phyloP scores from a whole-genome alignment of 2,113 vertebrate species.

The Menidia beryllina region DNA sequence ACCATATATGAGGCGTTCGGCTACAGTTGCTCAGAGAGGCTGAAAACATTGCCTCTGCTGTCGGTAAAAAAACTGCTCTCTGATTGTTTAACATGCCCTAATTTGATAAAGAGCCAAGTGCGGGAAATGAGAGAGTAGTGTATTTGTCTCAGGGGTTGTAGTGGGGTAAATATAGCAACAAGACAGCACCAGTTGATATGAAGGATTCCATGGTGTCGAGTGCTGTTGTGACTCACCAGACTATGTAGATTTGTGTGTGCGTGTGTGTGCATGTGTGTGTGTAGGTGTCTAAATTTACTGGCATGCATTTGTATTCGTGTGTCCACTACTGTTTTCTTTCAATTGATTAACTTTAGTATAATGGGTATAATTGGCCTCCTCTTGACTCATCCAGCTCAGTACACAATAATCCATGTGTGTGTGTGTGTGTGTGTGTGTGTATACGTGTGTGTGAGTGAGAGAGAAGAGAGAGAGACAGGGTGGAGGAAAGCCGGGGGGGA shows the following conservation, averaged over 20 bases:
- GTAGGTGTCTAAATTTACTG: conserved; percentile 23
- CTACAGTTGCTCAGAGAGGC: conserved; percentile 42
- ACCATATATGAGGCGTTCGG: conserved; percentile 45
- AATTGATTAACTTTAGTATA: conserved; percentile 47
- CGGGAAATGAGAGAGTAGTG: conserved; percentile 74
- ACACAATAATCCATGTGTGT: conserved; percentile 3
- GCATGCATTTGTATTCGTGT: conserved; percentile 38
- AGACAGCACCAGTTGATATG: conserved; percentile 80
- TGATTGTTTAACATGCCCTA: conserved; percentile 71
- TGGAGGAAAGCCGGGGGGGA: conserved; percentile 21
- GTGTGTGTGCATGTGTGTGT: conserved; percentile 27
- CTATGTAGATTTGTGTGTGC: conserved; percentile 32
- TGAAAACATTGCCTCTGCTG: conserved; percentile 42
- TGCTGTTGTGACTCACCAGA: conserved; percentile 74
- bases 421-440: neutral
- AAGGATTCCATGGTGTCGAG: conserved; percentile 73
- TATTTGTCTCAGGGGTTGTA: conserved; percentile 75
- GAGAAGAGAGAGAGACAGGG: conserved; percentile 23
- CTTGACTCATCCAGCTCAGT: conserved; percentile 28
- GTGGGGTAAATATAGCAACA: conserved; percentile 82
- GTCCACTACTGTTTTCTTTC: conserved; percentile 44
- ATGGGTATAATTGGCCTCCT: conserved; percentile 28
- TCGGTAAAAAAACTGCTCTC: conserved; percentile 52
- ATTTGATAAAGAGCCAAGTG: conserved; percentile 75
- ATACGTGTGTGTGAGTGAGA: neutral